Evolutionary conservation across 1,140 invertebrate species (phyloP).

Genomic region (Harpegnathos saltator): DNA sequence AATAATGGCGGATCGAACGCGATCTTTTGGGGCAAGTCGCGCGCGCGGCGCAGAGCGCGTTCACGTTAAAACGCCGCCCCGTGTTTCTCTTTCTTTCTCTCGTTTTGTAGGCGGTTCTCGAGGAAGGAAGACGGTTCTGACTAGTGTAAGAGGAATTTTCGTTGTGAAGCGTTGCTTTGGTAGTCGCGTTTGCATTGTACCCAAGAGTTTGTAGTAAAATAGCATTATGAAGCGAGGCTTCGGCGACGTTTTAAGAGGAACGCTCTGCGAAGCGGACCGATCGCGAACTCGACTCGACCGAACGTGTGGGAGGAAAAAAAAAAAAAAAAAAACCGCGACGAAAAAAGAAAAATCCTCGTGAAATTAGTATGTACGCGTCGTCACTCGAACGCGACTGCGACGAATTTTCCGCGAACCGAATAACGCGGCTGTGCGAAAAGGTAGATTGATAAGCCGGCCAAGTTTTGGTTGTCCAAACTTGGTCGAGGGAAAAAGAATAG

Average conservation of each 20-base stretch:
- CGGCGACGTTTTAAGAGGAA: conserved; percentile 39
- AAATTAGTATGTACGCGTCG: too few species aligned
- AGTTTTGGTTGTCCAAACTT: too few species aligned
- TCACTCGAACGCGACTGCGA: neutral
- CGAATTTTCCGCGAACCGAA: neutral
- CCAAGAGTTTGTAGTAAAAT: neutral
- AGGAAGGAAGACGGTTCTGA: conserved; percentile 43
- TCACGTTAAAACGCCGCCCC: conserved; percentile 31
- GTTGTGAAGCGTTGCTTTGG: conserved; percentile 26
- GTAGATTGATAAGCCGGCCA: too few species aligned
- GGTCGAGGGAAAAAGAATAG: too few species aligned
- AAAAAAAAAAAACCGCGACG: too few species aligned
- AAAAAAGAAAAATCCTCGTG: too few species aligned
- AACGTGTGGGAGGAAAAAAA: neutral
- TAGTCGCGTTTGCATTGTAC: neutral
- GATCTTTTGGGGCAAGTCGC: too few species aligned
- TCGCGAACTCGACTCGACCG: neutral
- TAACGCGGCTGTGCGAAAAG: neutral
- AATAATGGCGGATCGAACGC: neutral
- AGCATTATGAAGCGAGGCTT: conserved; percentile 17
- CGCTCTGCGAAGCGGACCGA: neutral
- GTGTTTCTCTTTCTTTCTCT: neutral
- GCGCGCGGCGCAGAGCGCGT: neutral
- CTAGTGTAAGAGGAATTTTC: conserved; percentile 36
- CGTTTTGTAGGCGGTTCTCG: conserved; percentile 30